phyloP scores from a whole-genome alignment of 1,140 invertebrate species.

The Drosophila sp. region DNA sequence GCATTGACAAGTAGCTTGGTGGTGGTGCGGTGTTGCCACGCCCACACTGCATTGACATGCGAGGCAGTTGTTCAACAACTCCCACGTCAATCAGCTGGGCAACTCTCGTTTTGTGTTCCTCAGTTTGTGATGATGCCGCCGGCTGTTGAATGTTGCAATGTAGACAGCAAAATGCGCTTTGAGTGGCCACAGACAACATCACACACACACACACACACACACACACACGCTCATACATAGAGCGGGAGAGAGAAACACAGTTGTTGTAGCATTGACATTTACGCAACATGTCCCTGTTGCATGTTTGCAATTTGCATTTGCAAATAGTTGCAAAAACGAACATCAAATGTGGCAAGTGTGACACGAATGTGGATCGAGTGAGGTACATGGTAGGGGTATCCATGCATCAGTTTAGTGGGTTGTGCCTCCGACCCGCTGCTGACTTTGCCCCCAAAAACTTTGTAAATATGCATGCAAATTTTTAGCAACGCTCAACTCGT shows the following conservation, averaged over 20 bases:
- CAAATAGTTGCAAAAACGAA: constrained; percentile 83
- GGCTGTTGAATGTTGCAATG: constrained; percentile 33
- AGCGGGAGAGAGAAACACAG: constrained; percentile 3
- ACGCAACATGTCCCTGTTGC: constrained; percentile 83
- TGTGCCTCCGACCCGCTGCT: constrained; percentile 26
- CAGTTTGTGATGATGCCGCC: constrained; percentile 23
- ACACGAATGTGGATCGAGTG: constrained; percentile 26
- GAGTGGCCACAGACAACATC: constrained; percentile 18
- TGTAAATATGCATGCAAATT: constrained; percentile 82
- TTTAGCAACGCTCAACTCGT: constrained; percentile 35
- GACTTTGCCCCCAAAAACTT: constrained; percentile 71
- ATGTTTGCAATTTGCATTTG: constrained; percentile 83
- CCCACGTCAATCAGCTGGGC: constrained; percentile 44
- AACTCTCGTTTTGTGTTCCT: constrained; percentile 19
- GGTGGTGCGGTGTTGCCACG: constrained; percentile 1
- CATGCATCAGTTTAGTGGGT: constrained; percentile 29
- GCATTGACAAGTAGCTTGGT: constrained; percentile 19
- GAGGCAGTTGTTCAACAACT: constrained; percentile 18
- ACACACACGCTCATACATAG: neutral
- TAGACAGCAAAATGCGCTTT: constrained; percentile 46
- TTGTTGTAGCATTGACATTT: constrained; percentile 73
- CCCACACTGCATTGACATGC: constrained; percentile 12
- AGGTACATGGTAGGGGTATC: neutral
- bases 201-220: constrained; percentile 10
- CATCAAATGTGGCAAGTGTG: constrained; percentile 74